Conservation (phyloP, 2,113 vertebrate genomes). For the Dasypus novemcinctus region DNA sequence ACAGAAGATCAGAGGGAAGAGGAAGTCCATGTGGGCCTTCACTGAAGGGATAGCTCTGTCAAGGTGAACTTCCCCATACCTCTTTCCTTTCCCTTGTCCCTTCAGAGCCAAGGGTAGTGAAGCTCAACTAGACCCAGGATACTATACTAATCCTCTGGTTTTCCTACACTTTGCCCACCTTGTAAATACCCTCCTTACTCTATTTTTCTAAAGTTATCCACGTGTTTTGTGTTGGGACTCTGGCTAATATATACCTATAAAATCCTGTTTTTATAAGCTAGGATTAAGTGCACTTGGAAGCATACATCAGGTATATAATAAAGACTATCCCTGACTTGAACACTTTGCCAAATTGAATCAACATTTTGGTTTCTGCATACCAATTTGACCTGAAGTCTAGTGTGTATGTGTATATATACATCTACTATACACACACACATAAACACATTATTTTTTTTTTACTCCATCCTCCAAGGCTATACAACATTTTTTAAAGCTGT, state of each 20-base stretch:
- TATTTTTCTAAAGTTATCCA: not conserved
- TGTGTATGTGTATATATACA: too few species aligned
- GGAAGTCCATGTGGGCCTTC: not conserved
- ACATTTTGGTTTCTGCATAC: not conserved
- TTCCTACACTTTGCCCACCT: not conserved
- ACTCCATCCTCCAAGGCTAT: not conserved
- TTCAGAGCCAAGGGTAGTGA: not conserved
- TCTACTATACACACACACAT: too few species aligned
- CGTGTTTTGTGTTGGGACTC: not conserved
- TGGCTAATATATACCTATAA: not conserved
- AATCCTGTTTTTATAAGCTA: not conserved
- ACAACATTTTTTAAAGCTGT: not conserved
- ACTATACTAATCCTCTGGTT: not conserved
- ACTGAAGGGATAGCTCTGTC: not conserved
- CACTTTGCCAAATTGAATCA: not conserved
- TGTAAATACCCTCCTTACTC: not conserved
- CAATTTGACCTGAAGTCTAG: not conserved
- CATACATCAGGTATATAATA: not conserved
- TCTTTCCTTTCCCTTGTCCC: not conserved
- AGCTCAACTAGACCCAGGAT: not conserved
- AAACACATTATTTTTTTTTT: not conserved
- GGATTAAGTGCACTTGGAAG: not conserved
- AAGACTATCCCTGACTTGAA: not conserved
- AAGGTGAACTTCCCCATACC: not conserved
- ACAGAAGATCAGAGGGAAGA: not conserved